phyloP scores from a whole-genome alignment of 2,888 invertebrate genomes.

The Tachina lurida region DNA sequence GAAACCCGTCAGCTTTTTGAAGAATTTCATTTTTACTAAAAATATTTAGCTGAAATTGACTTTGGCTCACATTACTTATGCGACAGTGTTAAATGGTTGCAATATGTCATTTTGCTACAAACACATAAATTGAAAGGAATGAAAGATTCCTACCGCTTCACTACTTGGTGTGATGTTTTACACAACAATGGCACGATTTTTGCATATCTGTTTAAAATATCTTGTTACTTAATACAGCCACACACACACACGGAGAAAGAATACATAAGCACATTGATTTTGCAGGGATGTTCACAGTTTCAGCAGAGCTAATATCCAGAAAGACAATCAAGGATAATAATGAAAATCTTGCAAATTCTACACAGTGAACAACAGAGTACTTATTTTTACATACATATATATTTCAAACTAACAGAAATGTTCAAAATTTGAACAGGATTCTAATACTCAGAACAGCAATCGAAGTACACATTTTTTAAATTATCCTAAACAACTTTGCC shows the following conservation, averaged over 20 bases:
- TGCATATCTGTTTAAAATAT: conserved; percentile 70
- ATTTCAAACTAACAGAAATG: no score
- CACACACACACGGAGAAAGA: conserved; percentile 1
- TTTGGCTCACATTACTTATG: conserved; percentile 54
- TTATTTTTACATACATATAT: no score
- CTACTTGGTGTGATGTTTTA: conserved; percentile 65
- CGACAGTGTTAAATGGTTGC: conserved; percentile 81
- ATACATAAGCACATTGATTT: not conserved
- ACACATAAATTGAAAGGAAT: conserved; percentile 54
- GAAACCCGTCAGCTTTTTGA: conserved; percentile 60
- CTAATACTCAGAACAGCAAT: no score
- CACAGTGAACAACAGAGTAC: no score
- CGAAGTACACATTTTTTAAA: no score
- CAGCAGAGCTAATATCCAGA: not conserved
- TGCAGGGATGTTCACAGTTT: conserved; percentile 14
- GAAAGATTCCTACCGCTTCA: conserved; percentile 69
- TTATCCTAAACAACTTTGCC: no score
- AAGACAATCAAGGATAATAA: no score
- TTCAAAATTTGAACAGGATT: no score
- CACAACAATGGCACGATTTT: conserved; percentile 63
- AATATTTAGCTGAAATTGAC: conserved; percentile 58
- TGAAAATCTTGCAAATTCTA: no score
- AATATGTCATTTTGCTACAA: conserved; percentile 79
- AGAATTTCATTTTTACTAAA: conserved; percentile 55
- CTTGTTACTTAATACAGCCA: conserved; percentile 48